Conservation (phyloP, 35 echinoderm and acorn worm species). For the Patiria miniata region DNA sequence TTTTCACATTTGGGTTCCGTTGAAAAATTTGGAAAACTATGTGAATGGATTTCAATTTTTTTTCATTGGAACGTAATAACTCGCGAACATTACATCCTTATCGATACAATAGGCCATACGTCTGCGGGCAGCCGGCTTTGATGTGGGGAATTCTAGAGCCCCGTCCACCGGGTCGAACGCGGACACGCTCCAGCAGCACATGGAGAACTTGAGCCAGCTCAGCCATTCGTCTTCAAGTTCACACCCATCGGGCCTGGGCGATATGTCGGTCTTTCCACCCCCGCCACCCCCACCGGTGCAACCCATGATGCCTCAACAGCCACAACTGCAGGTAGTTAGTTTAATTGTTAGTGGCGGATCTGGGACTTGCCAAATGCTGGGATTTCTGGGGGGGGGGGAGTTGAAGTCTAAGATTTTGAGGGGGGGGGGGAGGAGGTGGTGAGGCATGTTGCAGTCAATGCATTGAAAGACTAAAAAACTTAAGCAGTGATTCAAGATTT, state of each 20-base stretch:
- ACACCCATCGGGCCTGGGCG: conserved; percentile 7
- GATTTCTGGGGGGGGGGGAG: no score
- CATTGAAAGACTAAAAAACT: no score
- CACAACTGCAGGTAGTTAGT: not conserved
- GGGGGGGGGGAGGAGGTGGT: no score
- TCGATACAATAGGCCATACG: not conserved
- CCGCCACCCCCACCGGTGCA: conserved; percentile 36
- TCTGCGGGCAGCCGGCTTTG: not conserved
- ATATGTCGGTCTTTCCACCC: conserved; percentile 18
- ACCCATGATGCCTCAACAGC: not conserved
- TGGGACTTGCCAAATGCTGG: no score
- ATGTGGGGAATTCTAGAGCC: no score
- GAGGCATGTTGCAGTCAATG: no score
- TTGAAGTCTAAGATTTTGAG: no score
- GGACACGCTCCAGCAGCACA: not conserved
- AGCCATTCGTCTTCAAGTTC: conserved; percentile 9
- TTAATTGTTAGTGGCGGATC: not conserved
- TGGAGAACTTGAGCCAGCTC: conserved; percentile 1
- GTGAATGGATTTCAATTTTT: no score
- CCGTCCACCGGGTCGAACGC: not conserved
- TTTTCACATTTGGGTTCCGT: no score
- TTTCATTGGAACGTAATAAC: not conserved
- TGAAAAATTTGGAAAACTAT: no score
- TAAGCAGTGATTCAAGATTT: no score
- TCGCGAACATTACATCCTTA: not conserved